Evolutionary conservation across 2,797 vertebrate genomes (phyloP), one percentile per base, ranked within the genome.

Genomic region (Lepilemur ruficaudatus): DNA sequence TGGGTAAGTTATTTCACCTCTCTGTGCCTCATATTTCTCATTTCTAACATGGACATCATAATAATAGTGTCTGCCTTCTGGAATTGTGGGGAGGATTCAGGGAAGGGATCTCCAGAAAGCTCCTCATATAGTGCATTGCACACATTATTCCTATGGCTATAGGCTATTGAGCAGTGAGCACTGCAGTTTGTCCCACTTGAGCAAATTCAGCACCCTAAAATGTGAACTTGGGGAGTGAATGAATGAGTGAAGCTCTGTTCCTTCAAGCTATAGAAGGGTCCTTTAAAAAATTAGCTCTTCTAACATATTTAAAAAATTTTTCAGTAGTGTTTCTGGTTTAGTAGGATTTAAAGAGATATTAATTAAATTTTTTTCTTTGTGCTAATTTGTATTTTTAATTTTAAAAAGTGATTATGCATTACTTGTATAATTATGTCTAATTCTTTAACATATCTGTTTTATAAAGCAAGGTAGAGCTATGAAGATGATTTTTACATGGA

Each of bases 341-440:
- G 22, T 82, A 93, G 50, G 57, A 79, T 69, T 75, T 75, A 38
- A 94, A 22, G 59, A 83, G 32, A 83, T 43, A 73, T 10, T 61
- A 59, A 59, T 70, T 73, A 35, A 46, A 25, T n/a, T 76, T 18
- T 89, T 83, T 52, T 55, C 2, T 65, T 79, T 91, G 41, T 75
- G 18, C 8, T 75, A 93, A 18, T 89, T 91, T 72, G 20, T 87
- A 67, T 73, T 88, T 95, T 75, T 55, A 84, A 86, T 59, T 86
- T 90, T 87, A 65, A 82, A 76, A 95, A 91, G 59, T 11, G 10
- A 76, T 50, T 75, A 38, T 52, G 4, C 0, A 57, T 89, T 95
- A 48, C 41, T 79, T 67, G 3, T 83, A 35, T 90, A 78, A 82
- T 76, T 75, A 72, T 61, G 25, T 10, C 8, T 79, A 94, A 23